A percentile compares a stretch with the other conserved stretches of the same genome.
These are phyloP conservation scores for Psittacula echo DNA, from an alignment of 2,797 vertebrate species.

Conservation along the genomic window DNA sequence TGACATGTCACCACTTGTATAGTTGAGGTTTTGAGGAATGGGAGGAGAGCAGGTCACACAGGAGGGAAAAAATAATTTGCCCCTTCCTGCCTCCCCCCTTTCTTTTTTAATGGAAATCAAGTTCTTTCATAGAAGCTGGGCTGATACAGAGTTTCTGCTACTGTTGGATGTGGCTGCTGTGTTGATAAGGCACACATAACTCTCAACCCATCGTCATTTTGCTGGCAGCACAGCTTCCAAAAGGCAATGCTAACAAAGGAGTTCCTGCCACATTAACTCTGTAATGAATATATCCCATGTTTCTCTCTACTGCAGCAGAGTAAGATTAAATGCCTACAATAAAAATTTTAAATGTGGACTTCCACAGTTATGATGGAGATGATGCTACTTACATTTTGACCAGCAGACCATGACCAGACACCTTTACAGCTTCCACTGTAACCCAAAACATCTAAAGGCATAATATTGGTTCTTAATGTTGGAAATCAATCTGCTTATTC, in stretches of 20 bases:
- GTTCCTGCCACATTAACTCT: background rate
- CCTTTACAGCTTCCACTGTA: background rate
- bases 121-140: background rate
- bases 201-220: background rate
- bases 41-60: background rate
- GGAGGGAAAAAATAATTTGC: background rate
- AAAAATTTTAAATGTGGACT: background rate
- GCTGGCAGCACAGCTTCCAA: background rate
- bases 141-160: background rate
- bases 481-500: conserved; percentile 8
- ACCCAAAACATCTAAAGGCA: background rate
- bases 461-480: background rate
- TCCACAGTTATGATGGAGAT: background rate
- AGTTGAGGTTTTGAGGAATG: background rate
- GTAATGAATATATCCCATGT: background rate
- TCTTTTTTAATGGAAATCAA: background rate
- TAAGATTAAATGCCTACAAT: background rate
- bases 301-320: background rate
- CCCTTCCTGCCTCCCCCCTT: background rate
- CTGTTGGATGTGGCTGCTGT: background rate
- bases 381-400: background rate
- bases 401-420: background rate
- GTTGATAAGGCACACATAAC: background rate
- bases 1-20: background rate
- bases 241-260: background rate